Percentiles rank a stretch among this genome's conserved stretches.
Evolutionary conservation across 2,888 invertebrate species (phyloP).

Genomic region (Rhopalosiphum nymphaeae): DNA sequence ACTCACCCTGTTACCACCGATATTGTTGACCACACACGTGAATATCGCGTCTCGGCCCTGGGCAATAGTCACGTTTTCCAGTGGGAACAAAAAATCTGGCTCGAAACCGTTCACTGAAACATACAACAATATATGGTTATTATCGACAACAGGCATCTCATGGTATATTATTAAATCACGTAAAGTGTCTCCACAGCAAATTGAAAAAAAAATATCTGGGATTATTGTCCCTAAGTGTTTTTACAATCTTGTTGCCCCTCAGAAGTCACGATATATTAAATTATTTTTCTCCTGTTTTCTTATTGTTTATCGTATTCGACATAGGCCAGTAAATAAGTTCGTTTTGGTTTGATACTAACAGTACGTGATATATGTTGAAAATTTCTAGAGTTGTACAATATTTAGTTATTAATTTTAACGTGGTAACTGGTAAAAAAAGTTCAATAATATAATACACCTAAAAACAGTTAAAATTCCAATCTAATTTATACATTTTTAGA

Average conservation of each 20-base stretch:
- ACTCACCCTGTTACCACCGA: slow-evolving; percentile 90
- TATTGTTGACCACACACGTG: slow-evolving; percentile 88
- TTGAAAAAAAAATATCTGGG: slow-evolving; percentile 15
- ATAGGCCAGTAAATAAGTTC: not conserved
- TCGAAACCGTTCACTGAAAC: slow-evolving; percentile 81
- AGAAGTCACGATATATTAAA: slow-evolving; percentile 32
- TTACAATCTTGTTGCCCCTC: not conserved
- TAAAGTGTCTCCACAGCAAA: slow-evolving; percentile 3
- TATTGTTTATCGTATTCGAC: not conserved
- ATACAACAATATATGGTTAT: slow-evolving; percentile 69
- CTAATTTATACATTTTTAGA: not conserved
- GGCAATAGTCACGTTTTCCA: slow-evolving; percentile 87
- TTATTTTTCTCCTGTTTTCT: not conserved
- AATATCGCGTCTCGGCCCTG: slow-evolving; percentile 87
- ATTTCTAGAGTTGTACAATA: not conserved
- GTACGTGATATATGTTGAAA: not conserved
- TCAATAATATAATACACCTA: not conserved
- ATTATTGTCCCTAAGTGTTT: slow-evolving; percentile 38
- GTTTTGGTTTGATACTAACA: not conserved
- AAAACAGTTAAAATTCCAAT: not conserved
- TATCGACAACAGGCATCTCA: not conserved
- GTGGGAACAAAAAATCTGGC: slow-evolving; percentile 83
- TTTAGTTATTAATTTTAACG: not conserved
- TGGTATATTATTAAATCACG: slow-evolving; percentile 59
- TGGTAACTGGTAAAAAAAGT: not conserved